These are phyloP conservation scores for Labeo rohita DNA, from an alignment of 2,113 vertebrate genomes.

Conservation along the genomic window DNA sequence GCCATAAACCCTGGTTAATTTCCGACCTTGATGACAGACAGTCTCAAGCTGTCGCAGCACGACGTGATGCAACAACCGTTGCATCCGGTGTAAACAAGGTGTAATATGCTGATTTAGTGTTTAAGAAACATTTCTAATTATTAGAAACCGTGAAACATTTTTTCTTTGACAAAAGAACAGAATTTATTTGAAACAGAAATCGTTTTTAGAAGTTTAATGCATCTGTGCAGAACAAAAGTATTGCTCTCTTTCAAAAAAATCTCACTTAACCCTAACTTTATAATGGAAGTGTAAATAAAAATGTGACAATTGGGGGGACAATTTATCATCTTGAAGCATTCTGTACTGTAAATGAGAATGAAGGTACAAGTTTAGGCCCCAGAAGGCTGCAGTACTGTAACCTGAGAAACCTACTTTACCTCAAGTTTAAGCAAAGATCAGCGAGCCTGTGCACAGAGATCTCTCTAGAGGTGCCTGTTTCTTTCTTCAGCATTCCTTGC, in stretches of 20 bases:
- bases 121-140: background rate
- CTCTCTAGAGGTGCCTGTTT: slow-evolving; percentile 51
- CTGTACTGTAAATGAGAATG: background rate
- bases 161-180: no score
- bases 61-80: no score
- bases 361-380: background rate
- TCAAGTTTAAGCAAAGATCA: slow-evolving; percentile 27
- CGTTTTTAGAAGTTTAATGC: no score
- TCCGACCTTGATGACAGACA: no score
- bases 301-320: background rate
- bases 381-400: slow-evolving; percentile 38
- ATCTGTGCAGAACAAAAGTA: background rate
- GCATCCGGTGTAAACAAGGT: background rate
- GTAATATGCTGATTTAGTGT: background rate
- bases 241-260: background rate
- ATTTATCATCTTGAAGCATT: background rate
- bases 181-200: no score
- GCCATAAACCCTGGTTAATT: no score
- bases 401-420: slow-evolving; percentile 47
- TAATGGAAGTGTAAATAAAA: background rate
- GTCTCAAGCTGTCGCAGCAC: no score
- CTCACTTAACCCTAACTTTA: no score
- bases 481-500: slow-evolving; percentile 43
- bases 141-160: no score
- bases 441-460: slow-evolving; percentile 43